Evolutionary conservation across 2,797 vertebrate genomes (phyloP).

Genomic region (Adelosebastes latens): DNA sequence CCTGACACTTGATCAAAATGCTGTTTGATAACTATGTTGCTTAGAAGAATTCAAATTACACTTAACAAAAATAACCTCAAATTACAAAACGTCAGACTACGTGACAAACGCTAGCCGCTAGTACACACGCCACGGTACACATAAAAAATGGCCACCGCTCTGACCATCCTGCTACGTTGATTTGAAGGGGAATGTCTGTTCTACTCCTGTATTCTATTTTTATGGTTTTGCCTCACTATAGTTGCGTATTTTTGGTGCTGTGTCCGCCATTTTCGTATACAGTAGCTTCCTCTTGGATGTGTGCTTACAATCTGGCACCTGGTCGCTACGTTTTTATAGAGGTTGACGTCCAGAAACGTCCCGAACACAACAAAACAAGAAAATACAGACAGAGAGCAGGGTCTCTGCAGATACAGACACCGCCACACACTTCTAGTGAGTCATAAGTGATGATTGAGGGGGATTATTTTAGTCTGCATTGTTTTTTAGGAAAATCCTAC

Average conservation of each 20-base stretch:
- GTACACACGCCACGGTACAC: not conserved
- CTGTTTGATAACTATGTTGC: not conserved
- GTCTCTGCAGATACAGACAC: too few relatives aligned
- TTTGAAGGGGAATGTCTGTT: too few relatives aligned
- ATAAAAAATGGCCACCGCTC: too few relatives aligned
- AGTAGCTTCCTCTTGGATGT: not conserved
- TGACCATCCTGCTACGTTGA: too few relatives aligned
- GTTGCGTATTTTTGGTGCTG: not conserved
- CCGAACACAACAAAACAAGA: not conserved
- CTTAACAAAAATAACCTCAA: not conserved
- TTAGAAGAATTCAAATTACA: not conserved
- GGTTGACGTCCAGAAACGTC: not conserved
- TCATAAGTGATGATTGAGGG: not conserved
- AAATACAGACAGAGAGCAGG: not conserved
- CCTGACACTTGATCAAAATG: not conserved
- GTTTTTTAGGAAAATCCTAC: not conserved
- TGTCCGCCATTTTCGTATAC: not conserved
- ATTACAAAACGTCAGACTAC: not conserved
- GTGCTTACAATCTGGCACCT: not conserved
- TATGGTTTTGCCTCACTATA: too few relatives aligned
- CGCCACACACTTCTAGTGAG: accelerated
- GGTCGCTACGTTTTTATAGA: not conserved
- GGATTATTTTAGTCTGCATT: not conserved
- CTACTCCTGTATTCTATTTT: too few relatives aligned
- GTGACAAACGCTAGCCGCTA: not conserved